A percentile compares a stretch with the other conserved stretches of the same genome.
These are phyloP conservation scores for Chirona hameri DNA, from an alignment of 2,888 invertebrate species.

Conservation along the genomic window DNA sequence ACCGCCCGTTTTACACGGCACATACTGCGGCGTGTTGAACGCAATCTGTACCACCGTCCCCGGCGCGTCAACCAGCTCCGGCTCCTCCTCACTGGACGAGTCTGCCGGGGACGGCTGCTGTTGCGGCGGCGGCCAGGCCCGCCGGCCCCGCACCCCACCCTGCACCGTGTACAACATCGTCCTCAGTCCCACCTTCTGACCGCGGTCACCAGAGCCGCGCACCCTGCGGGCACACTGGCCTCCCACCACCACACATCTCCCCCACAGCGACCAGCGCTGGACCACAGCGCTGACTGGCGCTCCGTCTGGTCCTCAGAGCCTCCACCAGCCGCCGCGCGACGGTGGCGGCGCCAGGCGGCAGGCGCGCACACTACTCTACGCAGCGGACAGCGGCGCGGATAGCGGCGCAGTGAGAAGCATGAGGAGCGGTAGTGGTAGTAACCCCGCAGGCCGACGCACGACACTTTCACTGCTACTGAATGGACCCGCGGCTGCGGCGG, in stretches of 20 bases:
- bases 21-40: background rate
- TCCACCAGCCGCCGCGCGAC: background rate
- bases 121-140: background rate
- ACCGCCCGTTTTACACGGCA: background rate
- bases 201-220: background rate
- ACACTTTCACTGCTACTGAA: conserved; percentile 5
- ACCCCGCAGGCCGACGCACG: no score
- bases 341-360: background rate
- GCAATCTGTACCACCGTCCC: background rate
- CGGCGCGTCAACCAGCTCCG: background rate
- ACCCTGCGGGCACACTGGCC: background rate
- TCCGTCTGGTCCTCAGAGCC: background rate
- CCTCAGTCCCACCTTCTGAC: background rate
- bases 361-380: background rate
- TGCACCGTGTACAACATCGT: background rate
- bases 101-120: background rate
- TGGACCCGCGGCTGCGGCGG: background rate
- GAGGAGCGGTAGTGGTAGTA: no score
- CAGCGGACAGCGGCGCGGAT: background rate
- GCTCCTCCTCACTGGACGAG: background rate
- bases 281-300: background rate
- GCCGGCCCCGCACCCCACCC: background rate
- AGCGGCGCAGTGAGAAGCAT: no score
- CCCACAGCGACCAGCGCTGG: background rate
- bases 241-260: background rate